Evolutionary conservation across 2,113 vertebrate genomes (phyloP), one percentile per base, ranked within the genome.

Genomic region (Leptodactylus fuscus): DNA sequence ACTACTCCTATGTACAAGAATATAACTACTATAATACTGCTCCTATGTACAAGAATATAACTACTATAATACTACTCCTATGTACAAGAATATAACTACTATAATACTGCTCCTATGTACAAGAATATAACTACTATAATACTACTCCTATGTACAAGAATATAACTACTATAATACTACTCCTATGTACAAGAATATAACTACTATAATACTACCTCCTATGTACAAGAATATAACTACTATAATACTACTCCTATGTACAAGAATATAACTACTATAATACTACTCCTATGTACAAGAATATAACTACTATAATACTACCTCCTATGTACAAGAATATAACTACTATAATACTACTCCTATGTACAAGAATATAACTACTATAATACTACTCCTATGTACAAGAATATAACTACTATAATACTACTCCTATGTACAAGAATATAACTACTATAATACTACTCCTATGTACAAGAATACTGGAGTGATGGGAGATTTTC

Each of bases 331-430:
- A 65, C 60, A 65, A 65, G 60, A 65, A 65, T 32, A 65, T 32
- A 65, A 32, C 60, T 65, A 32, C 24, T 27, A 62, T 29, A 62
- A 29, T 62, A 62, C 24, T 62, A 24, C 58, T 3, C 12, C 24
- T 51, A 51, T 51, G 49, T 51, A 51, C 51, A 55, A 55, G 51
- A 55, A 55, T 55, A 55, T 55, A 55, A 55, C 51, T 55, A 55
- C 51, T 55, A 55, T 55, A 55, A 55, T 55, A 55, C 51, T 55
- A 20, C 51, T 8, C 46, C 46, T 49, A 49, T 49, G 46, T 49
- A 49, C 46, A 49, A 13, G 46, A 49, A 49, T 49, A 49, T 49
- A 49, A 51, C 49, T 51, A 51, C 49, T 51, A 51, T 51, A 51
- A 51, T 51, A 51, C 49, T 51, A 16, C 18, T 20, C 49, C 49